Conservation (phyloP, 2,888 invertebrate species). For the Agonopterix heracliana region DNA sequence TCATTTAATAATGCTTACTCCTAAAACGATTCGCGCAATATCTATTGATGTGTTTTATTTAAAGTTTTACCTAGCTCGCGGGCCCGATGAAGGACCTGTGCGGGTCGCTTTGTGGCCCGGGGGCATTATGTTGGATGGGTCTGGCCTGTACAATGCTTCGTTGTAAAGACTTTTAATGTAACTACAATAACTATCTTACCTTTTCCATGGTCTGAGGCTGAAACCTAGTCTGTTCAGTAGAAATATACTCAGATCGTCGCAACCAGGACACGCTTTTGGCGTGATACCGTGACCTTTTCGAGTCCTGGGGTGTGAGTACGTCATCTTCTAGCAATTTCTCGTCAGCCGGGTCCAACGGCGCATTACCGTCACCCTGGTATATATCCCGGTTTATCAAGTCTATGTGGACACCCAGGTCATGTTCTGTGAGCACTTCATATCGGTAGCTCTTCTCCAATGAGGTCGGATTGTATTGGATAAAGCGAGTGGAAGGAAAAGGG, state of each 20-base stretch:
- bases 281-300: slow-evolving; percentile 95
- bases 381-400: slow-evolving; percentile 97
- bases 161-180: no score
- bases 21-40: no score
- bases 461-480: slow-evolving; percentile 97
- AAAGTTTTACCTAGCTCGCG: no score
- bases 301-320: slow-evolving; percentile 89
- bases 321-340: slow-evolving; percentile 98
- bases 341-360: slow-evolving; percentile 91
- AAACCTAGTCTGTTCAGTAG: slow-evolving; percentile 98
- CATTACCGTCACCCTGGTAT: slow-evolving; percentile 88
- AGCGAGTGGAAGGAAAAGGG: slow-evolving; percentile 93
- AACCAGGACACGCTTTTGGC: slow-evolving; percentile 98
- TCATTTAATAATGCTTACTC: no score
- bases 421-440: slow-evolving; percentile 97
- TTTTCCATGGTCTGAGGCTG: slow-evolving; percentile 97
- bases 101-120: no score
- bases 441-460: slow-evolving; percentile 95
- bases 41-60: no score
- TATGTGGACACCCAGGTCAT: slow-evolving; percentile 97
- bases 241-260: slow-evolving; percentile 98
- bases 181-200: slow-evolving; percentile 30
- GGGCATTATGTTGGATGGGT: no score
- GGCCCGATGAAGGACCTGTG: no score
- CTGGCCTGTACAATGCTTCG: no score